Conservation (phyloP, 2,888 invertebrate species). For the Eumacrocentrus americanus region DNA sequence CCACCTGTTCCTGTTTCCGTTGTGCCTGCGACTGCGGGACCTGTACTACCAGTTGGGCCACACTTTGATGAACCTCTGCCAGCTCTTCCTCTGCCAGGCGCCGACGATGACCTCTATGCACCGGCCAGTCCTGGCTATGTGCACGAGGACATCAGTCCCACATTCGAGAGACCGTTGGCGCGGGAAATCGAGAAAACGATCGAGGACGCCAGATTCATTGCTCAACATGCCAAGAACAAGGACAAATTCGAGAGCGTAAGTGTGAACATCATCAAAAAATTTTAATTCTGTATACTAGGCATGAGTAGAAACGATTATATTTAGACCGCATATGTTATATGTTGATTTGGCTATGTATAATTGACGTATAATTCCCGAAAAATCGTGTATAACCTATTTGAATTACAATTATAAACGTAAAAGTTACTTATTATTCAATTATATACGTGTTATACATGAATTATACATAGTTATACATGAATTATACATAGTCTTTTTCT, state of each 20-base stretch:
- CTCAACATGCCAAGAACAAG: constrained; percentile 93
- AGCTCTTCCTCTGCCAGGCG: constrained; percentile 74
- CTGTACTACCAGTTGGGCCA: constrained; percentile 64
- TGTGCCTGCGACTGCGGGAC: constrained; percentile 61
- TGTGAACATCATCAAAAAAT: constrained; percentile 44
- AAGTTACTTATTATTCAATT: too few species aligned
- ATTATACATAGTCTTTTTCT: too few species aligned
- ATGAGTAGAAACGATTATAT: neutral
- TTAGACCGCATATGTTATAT: neutral
- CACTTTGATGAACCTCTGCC: constrained; percentile 72
- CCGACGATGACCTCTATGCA: constrained; percentile 84
- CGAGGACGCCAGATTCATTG: constrained; percentile 91
- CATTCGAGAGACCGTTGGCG: constrained; percentile 80
- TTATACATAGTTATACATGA: too few species aligned
- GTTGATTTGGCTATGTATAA: neutral
- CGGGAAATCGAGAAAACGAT: constrained; percentile 91
- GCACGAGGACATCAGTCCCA: constrained; percentile 73
- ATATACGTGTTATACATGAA: too few species aligned
- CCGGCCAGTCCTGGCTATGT: constrained; percentile 69
- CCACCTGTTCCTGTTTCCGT: constrained; percentile 33
- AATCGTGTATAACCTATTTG: neutral
- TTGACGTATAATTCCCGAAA: neutral
- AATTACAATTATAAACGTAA: too few species aligned
- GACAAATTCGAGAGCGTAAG: constrained; percentile 93
- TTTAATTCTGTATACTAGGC: too few species aligned